These are phyloP conservation scores for Leuciscus idus DNA, from an alignment of 2,113 vertebrate species.

Conservation along the genomic window DNA sequence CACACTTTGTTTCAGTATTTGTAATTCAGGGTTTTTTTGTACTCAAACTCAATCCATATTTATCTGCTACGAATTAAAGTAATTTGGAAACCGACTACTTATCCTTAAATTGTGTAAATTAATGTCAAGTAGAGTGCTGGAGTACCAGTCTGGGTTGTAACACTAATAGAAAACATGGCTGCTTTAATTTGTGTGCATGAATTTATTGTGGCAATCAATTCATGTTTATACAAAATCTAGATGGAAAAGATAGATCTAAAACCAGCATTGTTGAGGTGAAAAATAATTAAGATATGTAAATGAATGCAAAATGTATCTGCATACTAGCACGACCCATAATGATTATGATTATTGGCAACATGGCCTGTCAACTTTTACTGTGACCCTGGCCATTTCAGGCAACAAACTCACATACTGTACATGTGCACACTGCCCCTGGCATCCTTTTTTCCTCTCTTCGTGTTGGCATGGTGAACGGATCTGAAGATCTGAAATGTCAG, in stretches of 20 bases:
- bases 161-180: not conserved
- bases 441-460: conserved; percentile 10
- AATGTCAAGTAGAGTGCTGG: not conserved
- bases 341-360: conserved; percentile 43
- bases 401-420: conserved; percentile 7
- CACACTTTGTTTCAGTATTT: not conserved
- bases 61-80: not conserved
- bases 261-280: not conserved
- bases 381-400: conserved; percentile 39
- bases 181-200: not conserved
- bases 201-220: not conserved
- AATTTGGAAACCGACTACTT: not conserved
- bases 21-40: not conserved
- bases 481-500: conserved; percentile 50
- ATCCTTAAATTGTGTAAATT: not conserved
- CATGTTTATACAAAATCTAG: not conserved
- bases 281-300: conserved; percentile 34
- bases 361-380: conserved; percentile 24
- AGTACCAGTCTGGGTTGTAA: not conserved
- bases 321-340: conserved; percentile 26
- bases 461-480: conserved; percentile 41
- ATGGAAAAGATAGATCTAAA: not conserved
- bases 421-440: conserved; percentile 35
- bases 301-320: conserved; percentile 9
- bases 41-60: not conserved